phyloP scores from a whole-genome alignment of 2,888 invertebrate genomes.

The Elmis aenea region DNA sequence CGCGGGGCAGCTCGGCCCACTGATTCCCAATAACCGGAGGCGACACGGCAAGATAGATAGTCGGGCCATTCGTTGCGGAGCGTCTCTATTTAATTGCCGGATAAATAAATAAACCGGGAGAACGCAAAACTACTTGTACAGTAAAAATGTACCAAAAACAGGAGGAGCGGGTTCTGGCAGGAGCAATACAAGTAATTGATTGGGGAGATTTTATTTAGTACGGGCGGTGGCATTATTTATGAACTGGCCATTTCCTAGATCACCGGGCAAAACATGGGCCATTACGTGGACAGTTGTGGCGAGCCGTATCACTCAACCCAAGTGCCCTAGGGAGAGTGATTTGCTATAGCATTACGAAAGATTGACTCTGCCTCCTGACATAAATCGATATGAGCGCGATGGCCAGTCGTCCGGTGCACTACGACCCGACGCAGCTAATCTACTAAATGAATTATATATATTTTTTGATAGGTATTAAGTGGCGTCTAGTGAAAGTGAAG shows the following conservation, averaged over 20 bases:
- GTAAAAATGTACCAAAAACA: constrained; percentile 3
- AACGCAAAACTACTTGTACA: constrained; percentile 6
- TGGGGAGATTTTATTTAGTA: constrained; percentile 39
- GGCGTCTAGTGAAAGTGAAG: constrained; percentile 18
- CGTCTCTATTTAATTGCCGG: constrained; percentile 34
- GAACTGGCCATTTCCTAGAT: constrained; percentile 41
- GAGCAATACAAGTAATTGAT: constrained; percentile 40
- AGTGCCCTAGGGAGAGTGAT: constrained; percentile 34
- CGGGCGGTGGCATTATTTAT: constrained; percentile 41
- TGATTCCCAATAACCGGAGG: constrained; percentile 37
- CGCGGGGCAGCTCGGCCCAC: constrained; percentile 29
- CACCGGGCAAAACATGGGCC: constrained; percentile 37
- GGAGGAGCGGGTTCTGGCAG: constrained; percentile 8
- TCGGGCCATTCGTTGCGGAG: constrained; percentile 24
- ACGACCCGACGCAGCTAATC: constrained; percentile 3
- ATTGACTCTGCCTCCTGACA: constrained; percentile 25
- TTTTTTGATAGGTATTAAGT: constrained; percentile 15
- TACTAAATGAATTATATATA: constrained; percentile 18
- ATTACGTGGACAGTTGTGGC: constrained; percentile 39
- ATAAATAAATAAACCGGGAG: constrained; percentile 31
- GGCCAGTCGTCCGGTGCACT: constrained; percentile 7
- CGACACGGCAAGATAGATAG: constrained; percentile 36
- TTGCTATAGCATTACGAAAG: constrained; percentile 32
- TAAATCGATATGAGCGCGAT: constrained; percentile 21
- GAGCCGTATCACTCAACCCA: constrained; percentile 31